A percentile compares a stretch with the other conserved stretches of the same genome.
Evolutionary conservation across 2,113 vertebrate genomes (phyloP).

Genomic region (Macrotus californicus): DNA sequence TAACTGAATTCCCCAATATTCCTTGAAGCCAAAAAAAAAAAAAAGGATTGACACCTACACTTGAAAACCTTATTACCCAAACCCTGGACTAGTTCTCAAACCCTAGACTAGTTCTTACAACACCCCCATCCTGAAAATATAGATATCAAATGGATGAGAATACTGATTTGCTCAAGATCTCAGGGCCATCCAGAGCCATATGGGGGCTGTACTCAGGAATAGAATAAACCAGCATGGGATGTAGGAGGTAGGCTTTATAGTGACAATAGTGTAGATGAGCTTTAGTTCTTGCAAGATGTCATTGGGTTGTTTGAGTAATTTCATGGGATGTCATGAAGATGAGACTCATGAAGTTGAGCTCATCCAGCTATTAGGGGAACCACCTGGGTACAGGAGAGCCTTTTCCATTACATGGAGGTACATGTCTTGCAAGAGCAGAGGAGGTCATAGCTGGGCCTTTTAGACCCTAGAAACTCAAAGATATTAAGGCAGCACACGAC

Average conservation of each 20-base stretch:
- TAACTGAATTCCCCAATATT: not conserved
- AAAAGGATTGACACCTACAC: not conserved
- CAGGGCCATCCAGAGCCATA: not conserved
- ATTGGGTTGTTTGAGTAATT: not conserved
- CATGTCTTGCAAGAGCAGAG: not conserved
- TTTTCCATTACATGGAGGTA: not conserved
- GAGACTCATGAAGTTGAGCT: not conserved
- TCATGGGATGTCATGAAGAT: not conserved
- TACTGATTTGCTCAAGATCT: not conserved
- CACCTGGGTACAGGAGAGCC: not conserved
- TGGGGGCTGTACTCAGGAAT: not conserved
- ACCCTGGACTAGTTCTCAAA: no score
- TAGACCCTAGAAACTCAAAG: not conserved
- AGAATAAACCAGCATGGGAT: not conserved
- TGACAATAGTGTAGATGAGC: not conserved
- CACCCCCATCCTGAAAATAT: not conserved
- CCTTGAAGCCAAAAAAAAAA: not conserved
- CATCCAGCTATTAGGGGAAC: not conserved
- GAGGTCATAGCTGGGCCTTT: not conserved
- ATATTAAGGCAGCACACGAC: not conserved
- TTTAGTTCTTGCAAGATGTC: not conserved
- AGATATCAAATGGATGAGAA: not conserved
- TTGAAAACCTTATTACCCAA: not conserved
- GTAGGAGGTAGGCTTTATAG: not conserved
- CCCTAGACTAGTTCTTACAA: not conserved